Conservation (phyloP, 2,888 invertebrate species). For the Macropis europaea region DNA sequence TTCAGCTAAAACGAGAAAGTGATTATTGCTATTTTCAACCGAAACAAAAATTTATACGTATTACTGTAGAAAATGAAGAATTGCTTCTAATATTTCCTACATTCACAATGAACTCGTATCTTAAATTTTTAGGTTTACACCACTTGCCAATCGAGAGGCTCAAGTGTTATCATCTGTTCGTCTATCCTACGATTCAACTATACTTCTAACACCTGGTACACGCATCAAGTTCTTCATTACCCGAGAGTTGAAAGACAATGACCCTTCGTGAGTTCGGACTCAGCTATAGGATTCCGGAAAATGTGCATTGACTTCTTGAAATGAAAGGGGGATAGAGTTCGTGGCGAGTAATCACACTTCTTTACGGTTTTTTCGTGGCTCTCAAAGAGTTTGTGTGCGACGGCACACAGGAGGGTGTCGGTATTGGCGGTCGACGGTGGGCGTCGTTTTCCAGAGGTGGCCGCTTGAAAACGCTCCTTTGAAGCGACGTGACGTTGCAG, state of each 20-base stretch:
- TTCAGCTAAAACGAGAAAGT: too few species aligned
- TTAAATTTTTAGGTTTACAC: too few species aligned
- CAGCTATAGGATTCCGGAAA: background rate
- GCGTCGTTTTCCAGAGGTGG: slow-evolving; percentile 18
- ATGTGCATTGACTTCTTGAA: slow-evolving; percentile 27
- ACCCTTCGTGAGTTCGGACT: slow-evolving; percentile 8
- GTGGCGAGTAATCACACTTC: slow-evolving; percentile 45
- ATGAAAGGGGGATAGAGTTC: slow-evolving; percentile 2
- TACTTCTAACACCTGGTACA: too few species aligned
- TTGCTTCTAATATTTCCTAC: too few species aligned
- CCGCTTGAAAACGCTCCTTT: slow-evolving; percentile 35
- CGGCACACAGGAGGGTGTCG: background rate
- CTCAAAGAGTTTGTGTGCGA: slow-evolving; percentile 25
- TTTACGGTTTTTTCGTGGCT: slow-evolving; percentile 18
- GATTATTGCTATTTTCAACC: too few species aligned
- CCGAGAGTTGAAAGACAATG: slow-evolving; percentile 30
- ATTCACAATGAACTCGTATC: too few species aligned
- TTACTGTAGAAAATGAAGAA: too few species aligned
- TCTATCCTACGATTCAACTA: too few species aligned
- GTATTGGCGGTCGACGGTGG: slow-evolving; percentile 6
- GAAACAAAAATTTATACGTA: too few species aligned
- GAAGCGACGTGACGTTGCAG: slow-evolving; percentile 32
- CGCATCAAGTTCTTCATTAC: too few species aligned
- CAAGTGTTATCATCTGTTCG: too few species aligned
- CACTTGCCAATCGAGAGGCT: too few species aligned